Base-by-base conservation (phyloP, 1,140 invertebrate species). In the Chrysomallon squamiferum region DNA sequence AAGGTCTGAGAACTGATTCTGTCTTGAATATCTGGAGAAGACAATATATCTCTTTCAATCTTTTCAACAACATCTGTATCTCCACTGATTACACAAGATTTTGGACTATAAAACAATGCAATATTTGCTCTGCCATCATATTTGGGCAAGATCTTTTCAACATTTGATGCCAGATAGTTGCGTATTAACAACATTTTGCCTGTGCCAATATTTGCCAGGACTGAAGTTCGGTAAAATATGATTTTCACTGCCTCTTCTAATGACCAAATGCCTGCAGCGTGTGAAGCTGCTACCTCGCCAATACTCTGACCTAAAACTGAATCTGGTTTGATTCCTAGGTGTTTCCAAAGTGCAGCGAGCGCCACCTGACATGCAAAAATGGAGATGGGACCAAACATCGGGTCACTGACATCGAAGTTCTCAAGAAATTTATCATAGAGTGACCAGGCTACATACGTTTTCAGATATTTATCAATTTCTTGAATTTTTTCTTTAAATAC, bases 1-100 rank as follows among this genome's bases (percentile, higher is more conserved):
- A 73, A 60, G 7, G 64, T 62, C 13, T 54, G 50, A 54, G 25
- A 27, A 25, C n/a, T 25, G 1, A 38, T 38, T 38, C 35, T 15
- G 15, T 38, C 5, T 13, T 54, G n/a, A 20, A 15, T 11, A 27
- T 20, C 22, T 54, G 50, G 9, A 54, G 5, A 27, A 54, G 35
- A 15, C 56, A 45, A 25, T 6, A 71, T 4, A 27, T 62, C 47
- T 25, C 33, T 49, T 50, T 69, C 72, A 7, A 74, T 47, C 13
- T 45, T 22, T 0, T 43, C 38, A 11, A 75, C 66, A 25, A 27
- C 59, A 25, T 71, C 57, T 9, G 20, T 18, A 57, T 74, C 68
- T 6, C 79, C 77, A 22, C 77, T 76, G 3, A 81, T 62, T 20
- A 72, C 67, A 63, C 76, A 78, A 6, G 76, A 60, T 22, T 56